phyloP scores from a whole-genome alignment of 2,888 invertebrate species.

The Chymomyza caudatula region DNA sequence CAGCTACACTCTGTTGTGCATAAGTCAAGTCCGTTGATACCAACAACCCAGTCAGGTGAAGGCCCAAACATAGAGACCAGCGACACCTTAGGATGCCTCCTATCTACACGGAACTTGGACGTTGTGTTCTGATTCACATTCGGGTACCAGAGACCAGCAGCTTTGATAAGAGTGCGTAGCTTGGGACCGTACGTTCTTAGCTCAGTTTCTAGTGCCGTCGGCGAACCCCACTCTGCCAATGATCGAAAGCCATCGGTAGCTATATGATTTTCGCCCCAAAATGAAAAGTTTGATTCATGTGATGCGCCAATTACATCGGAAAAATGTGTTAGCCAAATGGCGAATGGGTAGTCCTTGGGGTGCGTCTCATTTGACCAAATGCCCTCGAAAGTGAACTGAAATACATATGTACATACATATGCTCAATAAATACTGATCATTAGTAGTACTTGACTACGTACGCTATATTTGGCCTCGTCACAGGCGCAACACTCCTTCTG shows the following conservation, averaged over 20 bases:
- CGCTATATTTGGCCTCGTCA: slow-evolving; percentile 96
- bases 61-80: slow-evolving; percentile 94
- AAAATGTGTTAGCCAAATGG: slow-evolving; percentile 95
- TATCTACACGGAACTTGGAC: slow-evolving; percentile 89
- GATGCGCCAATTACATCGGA: slow-evolving; percentile 97
- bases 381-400: slow-evolving; percentile 90
- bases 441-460: slow-evolving; percentile 72
- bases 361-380: slow-evolving; percentile 97
- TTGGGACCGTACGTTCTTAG: slow-evolving; percentile 88
- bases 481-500: slow-evolving; percentile 92
- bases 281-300: slow-evolving; percentile 91
- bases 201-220: slow-evolving; percentile 92
- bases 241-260: slow-evolving; percentile 94
- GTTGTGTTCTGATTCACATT: slow-evolving; percentile 90
- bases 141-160: slow-evolving; percentile 93
- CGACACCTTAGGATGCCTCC: slow-evolving; percentile 90
- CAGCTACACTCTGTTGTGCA: slow-evolving; percentile 94
- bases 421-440: neutral
- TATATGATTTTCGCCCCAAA: slow-evolving; percentile 93
- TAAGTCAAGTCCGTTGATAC: slow-evolving; percentile 91
- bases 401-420: neutral
- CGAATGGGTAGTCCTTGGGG: slow-evolving; percentile 95
- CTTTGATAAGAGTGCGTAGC: slow-evolving; percentile 91
- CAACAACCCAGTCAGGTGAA: slow-evolving; percentile 99
- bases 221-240: slow-evolving; percentile 85